Base-by-base conservation (phyloP, 2,888 invertebrate species). In the Leistus spinibarbis region DNA sequence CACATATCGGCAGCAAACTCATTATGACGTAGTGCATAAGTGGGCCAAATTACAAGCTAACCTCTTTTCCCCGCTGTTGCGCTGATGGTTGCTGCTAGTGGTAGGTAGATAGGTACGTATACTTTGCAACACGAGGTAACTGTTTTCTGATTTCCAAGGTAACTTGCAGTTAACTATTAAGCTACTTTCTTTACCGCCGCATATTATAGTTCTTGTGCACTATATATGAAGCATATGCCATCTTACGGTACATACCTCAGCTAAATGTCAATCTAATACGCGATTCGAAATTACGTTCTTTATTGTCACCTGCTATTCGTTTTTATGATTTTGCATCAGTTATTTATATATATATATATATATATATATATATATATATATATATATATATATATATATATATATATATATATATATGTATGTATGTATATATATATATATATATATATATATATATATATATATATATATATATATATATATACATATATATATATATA, bases 91-190 rank as follows among this genome's bases (percentile, higher is more conserved):
- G 5, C 63, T 60, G 70, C 70, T 20, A 22, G 17, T 53, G 53
- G 62, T 70, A 70, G 63, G 63, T 70, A 5, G n/a, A n/a, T n/a
- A n/a, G n/a, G n/a, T n/a, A n/a, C n/a, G n/a, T n/a, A n/a, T 40
- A 40, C 40, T 40, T 40, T 40, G 40, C 5, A 40, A 40, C 7
- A 40, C 40, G 40, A 40, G n/a, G 20, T 63, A 71, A 71, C 71
- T 71, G 71, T 71, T 71, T 71, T 71, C 60, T 71, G 71, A 64
- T 71, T 64, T 64, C 60, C 71, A 71, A 71, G 71, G 71, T 71
- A 71, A 71, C 60, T 57, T 27, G 71, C 62, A 54, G 40, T 7
- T 40, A 40, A 54, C 40, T 54, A 56, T 65, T 27, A 64, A 54
- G 63, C 60, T 71, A 71, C 71, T 71, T 71, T 71, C 63, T 20